phyloP scores from a whole-genome alignment of 2,113 vertebrate species.

The Noturus placidus region DNA sequence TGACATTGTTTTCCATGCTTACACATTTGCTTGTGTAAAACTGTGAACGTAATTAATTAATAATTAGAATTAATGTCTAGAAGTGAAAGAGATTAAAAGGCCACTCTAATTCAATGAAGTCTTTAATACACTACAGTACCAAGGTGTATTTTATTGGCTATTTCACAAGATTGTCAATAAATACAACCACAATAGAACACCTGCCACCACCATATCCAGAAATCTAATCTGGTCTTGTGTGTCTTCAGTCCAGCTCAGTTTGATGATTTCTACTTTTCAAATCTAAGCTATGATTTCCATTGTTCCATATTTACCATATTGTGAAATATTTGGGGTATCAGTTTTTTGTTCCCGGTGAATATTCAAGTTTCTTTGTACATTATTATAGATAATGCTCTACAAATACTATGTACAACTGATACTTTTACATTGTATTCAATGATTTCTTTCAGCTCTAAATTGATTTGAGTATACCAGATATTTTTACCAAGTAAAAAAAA shows the following conservation, averaged over 20 bases:
- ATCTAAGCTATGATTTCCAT: neutral
- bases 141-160: neutral
- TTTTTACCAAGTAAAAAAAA: neutral
- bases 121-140: neutral
- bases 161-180: neutral
- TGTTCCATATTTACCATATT: neutral
- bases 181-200: neutral
- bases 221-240: neutral
- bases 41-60: too few species aligned
- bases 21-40: neutral
- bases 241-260: neutral
- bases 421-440: neutral
- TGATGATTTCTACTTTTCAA: too few species aligned
- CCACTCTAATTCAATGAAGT: neutral
- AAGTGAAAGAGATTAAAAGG: neutral
- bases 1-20: neutral
- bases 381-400: neutral
- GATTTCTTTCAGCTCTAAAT: neutral
- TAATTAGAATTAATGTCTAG: neutral
- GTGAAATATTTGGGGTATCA: neutral
- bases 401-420: neutral
- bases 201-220: neutral
- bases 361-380: neutral
- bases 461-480: neutral
- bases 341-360: neutral